Base-by-base conservation (phyloP, 1,140 invertebrate species). In the Anastatus disparis region DNA sequence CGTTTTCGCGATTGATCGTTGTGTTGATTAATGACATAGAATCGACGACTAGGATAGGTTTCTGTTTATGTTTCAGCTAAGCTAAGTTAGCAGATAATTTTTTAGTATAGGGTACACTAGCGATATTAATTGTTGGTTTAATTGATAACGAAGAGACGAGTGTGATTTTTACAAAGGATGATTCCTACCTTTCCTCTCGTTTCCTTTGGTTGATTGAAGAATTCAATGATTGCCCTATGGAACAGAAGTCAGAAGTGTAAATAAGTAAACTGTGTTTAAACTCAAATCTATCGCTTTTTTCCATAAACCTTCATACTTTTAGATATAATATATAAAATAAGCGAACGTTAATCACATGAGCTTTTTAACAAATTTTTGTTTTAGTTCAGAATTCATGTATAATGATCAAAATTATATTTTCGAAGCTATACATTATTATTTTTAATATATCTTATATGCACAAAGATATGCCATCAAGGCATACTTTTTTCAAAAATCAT, bases 211-310 rank as follows among this genome's bases (percentile, higher is more conserved):
- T 31, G 44, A 69, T 42, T 52, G 46, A 29, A 69, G 52, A 52
- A 61, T 46, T 27, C 20, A 13, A 69, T 40, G 59, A 63, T 63
- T 38, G 38, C 40, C 27, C 31, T 64, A 58, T 71, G 69, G 48
- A 71, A 64, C 35, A 52, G 58, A 59, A 48, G 62, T 61, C 62
- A 46, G 61, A 65, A 59, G 62, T 71, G 70, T 71, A 71, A 71
- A 71, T 71, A 71, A 71, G 70, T 71, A 71, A 71, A 65, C n/a
- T 65, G 27, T 71, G 29, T 71, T 71, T 27, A 71, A 71, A 65
- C 35, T 71, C 22, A 27, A 64, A 66, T 44, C 59, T n/a, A 71
- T 65, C 27, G 52, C 40, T 66, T 71, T 65, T 68, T 71, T 71
- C 50, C 40, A 52, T 40, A 70, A 17, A 71, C 62, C 62, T 65